Percentiles rank a stretch among this genome's conserved stretches.
Evolutionary conservation across 2,113 vertebrate species (phyloP).

Genomic region (Lontra canadensis): DNA sequence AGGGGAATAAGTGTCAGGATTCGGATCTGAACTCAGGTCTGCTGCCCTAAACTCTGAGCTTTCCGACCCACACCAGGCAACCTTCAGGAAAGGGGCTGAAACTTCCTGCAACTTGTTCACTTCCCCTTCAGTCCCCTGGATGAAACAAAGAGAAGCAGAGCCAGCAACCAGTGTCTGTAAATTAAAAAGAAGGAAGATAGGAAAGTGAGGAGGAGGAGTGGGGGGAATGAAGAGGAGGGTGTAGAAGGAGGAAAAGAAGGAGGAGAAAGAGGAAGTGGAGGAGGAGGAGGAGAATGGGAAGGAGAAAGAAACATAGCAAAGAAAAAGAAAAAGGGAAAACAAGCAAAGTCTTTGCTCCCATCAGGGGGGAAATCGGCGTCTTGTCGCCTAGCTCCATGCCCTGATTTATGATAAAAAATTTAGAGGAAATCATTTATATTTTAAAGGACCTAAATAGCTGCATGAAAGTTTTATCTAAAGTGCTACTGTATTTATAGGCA

Average conservation of each 20-base stretch:
- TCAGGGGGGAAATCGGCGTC: conserved; percentile 69
- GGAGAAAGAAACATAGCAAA: neutral
- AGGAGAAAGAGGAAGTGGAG: neutral
- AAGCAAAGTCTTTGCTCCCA: conserved; percentile 60
- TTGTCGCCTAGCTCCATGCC: conserved; percentile 80
- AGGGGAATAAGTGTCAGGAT: neutral
- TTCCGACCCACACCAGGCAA: neutral
- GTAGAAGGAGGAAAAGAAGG: neutral
- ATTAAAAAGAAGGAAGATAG: neutral
- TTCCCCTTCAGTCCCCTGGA: conserved; percentile 19
- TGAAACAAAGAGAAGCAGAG: neutral
- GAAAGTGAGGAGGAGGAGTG: neutral
- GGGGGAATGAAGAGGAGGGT: neutral
- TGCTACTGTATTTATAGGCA: conserved; percentile 86
- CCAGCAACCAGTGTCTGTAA: conserved; percentile 33
- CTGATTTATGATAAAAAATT: conserved; percentile 93
- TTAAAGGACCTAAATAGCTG: conserved; percentile 91
- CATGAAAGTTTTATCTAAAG: conserved; percentile 93
- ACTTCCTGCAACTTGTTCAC: neutral
- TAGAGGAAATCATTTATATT: conserved; percentile 94
- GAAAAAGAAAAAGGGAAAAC: neutral
- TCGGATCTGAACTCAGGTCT: conserved; percentile 16
- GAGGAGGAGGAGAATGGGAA: neutral
- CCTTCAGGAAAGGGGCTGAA: neutral
- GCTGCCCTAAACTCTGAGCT: neutral